Conservation (phyloP, 2,797 vertebrate genomes). For the Odontamblyopus lacepedii region DNA sequence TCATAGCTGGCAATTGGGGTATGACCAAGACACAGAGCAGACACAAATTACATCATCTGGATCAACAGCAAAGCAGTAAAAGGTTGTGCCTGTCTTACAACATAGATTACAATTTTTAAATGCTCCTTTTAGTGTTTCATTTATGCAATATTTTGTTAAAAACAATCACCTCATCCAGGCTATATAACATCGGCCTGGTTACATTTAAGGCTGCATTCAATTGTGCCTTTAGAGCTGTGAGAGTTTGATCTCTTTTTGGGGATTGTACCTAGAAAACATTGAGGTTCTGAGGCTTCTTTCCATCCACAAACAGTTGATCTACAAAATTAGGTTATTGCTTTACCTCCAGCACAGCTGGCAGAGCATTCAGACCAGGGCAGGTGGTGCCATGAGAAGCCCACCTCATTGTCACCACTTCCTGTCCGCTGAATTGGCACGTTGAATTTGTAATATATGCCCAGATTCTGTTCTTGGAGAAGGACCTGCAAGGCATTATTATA, state of each 20-base stretch:
- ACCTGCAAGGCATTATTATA: slow-evolving; percentile 77
- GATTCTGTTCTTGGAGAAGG: slow-evolving; percentile 96
- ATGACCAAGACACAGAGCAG: slow-evolving; percentile 18
- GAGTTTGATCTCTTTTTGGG: background rate
- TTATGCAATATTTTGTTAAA: background rate
- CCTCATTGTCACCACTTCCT: slow-evolving; percentile 96
- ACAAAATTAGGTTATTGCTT: slow-evolving; percentile 33
- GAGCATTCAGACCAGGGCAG: slow-evolving; percentile 97
- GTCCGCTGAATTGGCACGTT: slow-evolving; percentile 94
- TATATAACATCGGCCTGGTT: background rate
- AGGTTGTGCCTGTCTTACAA: slow-evolving; percentile 30
- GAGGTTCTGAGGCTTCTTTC: background rate
- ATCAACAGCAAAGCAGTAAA: slow-evolving; percentile 48
- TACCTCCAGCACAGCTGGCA: slow-evolving; percentile 94
- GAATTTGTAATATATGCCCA: slow-evolving; percentile 95
- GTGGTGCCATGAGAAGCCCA: slow-evolving; percentile 94
- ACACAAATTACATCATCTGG: slow-evolving; percentile 49
- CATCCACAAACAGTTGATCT: background rate
- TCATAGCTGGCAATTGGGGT: slow-evolving; percentile 44
- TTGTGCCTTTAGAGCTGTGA: background rate
- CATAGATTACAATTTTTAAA: background rate
- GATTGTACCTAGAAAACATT: background rate
- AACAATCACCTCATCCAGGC: no score
- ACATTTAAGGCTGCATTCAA: background rate
- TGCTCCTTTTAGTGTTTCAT: background rate